phyloP scores from a whole-genome alignment of 2,113 vertebrate genomes.

The Sclerurus mexicanus region DNA sequence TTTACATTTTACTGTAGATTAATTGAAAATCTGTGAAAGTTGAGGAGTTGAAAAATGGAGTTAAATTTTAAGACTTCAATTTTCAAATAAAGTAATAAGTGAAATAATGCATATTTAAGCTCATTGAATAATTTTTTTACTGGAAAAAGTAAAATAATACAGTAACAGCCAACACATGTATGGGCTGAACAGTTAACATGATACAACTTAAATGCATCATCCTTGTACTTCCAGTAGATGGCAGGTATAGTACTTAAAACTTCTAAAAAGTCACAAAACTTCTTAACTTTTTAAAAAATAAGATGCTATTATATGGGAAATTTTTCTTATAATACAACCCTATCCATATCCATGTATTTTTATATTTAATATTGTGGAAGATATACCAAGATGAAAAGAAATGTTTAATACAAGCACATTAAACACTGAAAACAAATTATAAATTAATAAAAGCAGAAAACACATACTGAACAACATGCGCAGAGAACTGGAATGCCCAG shows the following conservation, averaged over 20 bases:
- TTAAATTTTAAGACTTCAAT: not conserved
- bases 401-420: not conserved
- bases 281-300: not conserved
- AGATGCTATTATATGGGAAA: not conserved
- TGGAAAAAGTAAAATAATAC: not conserved
- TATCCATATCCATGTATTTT: slow-evolving; percentile 34
- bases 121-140: not conserved
- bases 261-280: not conserved
- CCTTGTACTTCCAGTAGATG: slow-evolving; percentile 76
- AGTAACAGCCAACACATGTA: not conserved
- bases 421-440: slow-evolving; percentile 5
- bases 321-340: slow-evolving; percentile 22
- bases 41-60: not conserved
- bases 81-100: not conserved
- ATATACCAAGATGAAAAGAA: not conserved
- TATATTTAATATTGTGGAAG: slow-evolving; percentile 43
- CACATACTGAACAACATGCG: not conserved
- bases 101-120: not conserved
- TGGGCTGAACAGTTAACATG: not conserved
- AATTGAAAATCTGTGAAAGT: not conserved
- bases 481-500: not conserved
- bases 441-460: slow-evolving; percentile 50
- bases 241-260: slow-evolving; percentile 76
- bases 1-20: not conserved
- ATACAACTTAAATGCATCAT: slow-evolving; percentile 57